Base-by-base conservation (phyloP, 2,113 vertebrate species). In the Riparia riparia region DNA sequence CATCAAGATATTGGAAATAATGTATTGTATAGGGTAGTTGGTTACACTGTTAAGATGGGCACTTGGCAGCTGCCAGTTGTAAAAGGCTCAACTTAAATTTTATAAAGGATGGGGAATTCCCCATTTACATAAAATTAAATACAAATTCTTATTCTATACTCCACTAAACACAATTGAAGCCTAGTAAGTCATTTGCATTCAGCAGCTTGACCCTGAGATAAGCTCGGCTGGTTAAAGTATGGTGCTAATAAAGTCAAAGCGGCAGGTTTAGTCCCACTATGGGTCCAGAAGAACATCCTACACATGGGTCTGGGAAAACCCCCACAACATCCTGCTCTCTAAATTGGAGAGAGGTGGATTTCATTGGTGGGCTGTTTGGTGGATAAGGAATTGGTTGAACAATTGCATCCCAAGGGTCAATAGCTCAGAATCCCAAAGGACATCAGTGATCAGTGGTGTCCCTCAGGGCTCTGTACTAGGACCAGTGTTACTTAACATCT, bases 371-470 rank as follows among this genome's bases (percentile, higher is more conserved):
- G 50, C 34, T 49, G 2, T 57, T 42, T 20, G 31, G 25, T 58
- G 31, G 31, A 31, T 11, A 68, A 51, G 63, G 20, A 51, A 60
- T 14, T n/a, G 20, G 25, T 9, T 42, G 44, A 32, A 50, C 0
- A 0, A 42, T 37, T 1, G 1, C 4, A 16, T 34, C 16, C 61
- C 44, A 42, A 31, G 37, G 31, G 13, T 31, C 16, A 42, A 17
- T 4, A 34, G 37, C 16, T 31, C 51, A 66, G 31, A 57, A 50
- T 50, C 37, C 26, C 31, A 21, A 51, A 58, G 37, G 17, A 76
- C 31, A 57, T 50, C 37, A 44, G 25, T 21, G 53, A 58, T 31
- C 32, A 44, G 26, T 6, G 4, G 20, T 34, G 51, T 25, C 25
- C 51, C 37, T 58, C 37, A 42, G 20, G 31, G 20, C 20, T 50